Evolutionary conservation across 2,888 invertebrate genomes (phyloP), one percentile per base, ranked within the genome.

Genomic region (Drosophila fungiperda): DNA sequence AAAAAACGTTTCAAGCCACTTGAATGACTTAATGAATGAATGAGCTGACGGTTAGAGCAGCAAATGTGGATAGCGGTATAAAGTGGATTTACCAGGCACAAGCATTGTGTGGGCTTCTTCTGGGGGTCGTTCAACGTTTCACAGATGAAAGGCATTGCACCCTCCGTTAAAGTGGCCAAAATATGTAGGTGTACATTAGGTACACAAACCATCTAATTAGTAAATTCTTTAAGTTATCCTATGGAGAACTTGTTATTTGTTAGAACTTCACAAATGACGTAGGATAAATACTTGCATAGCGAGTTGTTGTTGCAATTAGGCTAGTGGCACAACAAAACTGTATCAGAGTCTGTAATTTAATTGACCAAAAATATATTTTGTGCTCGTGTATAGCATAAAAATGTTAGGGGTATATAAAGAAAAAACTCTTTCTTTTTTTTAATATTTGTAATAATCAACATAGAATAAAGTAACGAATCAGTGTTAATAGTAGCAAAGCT

Each of bases 1-100:
- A 11, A 68, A 42, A 40, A 72, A 63, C 53, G 32, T 60, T 83
- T 83, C 79, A 83, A 71, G 76, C 68, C 57, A 71, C 79, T 69
- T 83, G 73, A 83, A 61, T 78, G 68, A 61, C 42, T 75, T 86
- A 83, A 88, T 83, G 89, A 88, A 60, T 62, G 72, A 50, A 60
- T 68, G 66, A 33, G 73, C 65, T 71, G 64, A 64, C 72, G 53
- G 71, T 53, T 38, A 62, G 59, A 45, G 62, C 33, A 62, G 50
- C 50, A 73, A 79, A 52, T 50, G 58, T 65, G 57, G 54, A 42
- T 36, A 63, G 42, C 38, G 49, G 53, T 29, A 26, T 59, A 60
- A 53, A 66, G 58, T 68, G 69, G 73, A 52, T 49, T 50, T 11
- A 36, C 45, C 45, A 52, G 57, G 29, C 29, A n/a, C 17, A 26